phyloP scores from a whole-genome alignment of 2,113 vertebrate species.

The Sturnus vulgaris region DNA sequence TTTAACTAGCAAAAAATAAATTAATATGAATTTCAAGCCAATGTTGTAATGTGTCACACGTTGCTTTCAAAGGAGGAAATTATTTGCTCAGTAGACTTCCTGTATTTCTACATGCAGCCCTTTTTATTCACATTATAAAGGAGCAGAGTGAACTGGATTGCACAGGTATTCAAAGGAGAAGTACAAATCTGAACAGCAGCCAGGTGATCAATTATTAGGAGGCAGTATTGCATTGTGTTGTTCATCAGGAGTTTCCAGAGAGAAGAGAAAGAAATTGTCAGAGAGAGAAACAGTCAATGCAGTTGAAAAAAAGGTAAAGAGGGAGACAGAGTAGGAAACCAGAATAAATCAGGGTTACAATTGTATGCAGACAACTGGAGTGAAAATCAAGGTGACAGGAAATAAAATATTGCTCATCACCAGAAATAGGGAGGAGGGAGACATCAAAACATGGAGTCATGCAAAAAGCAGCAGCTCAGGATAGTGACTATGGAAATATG shows the following conservation, averaged over 20 bases:
- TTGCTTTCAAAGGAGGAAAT: slow-evolving; percentile 16
- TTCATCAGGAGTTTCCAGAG: slow-evolving; percentile 26
- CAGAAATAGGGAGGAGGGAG: background rate
- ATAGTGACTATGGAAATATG: background rate
- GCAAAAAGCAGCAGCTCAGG: background rate
- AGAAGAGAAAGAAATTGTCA: slow-evolving; percentile 48
- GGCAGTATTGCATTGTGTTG: slow-evolving; percentile 20
- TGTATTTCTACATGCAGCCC: background rate
- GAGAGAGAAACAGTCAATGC: slow-evolving; percentile 10
- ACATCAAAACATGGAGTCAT: background rate
- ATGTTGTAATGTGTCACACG: background rate
- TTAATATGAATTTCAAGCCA: slow-evolving; percentile 23
- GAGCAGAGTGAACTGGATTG: background rate
- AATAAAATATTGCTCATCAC: slow-evolving; percentile 37
- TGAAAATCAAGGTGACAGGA: slow-evolving; percentile 1
- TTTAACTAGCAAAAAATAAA: slow-evolving; percentile 30
- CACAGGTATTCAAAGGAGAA: slow-evolving; percentile 25
- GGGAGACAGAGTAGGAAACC: background rate
- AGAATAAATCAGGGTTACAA: slow-evolving; percentile 17
- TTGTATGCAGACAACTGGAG: slow-evolving; percentile 3
- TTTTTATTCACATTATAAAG: slow-evolving; percentile 11
- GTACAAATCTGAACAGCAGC: slow-evolving; percentile 43
- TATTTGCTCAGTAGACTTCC: slow-evolving; percentile 13
- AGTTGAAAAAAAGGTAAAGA: background rate
- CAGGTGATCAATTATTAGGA: slow-evolving; percentile 57